A percentile compares a stretch with the other conserved stretches of the same genome.
phyloP scores from a whole-genome alignment of 64 coral and sea anemone genomes.

The Orbicella faveolata region DNA sequence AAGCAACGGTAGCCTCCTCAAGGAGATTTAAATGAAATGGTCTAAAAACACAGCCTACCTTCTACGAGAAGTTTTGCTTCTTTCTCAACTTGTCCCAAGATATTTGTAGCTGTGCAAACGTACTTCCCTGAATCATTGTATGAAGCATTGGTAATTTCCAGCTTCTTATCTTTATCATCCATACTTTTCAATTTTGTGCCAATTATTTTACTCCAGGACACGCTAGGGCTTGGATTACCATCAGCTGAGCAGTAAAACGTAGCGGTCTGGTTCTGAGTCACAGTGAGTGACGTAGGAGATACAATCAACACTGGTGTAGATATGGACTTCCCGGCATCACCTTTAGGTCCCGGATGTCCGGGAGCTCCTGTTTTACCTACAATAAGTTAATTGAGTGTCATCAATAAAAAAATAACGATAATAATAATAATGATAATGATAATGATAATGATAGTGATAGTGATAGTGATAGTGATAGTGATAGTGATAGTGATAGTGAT shows the following conservation, averaged over 20 bases:
- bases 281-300: conserved; percentile 30
- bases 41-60: conserved; percentile 33
- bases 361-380: background rate
- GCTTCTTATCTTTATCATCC: background rate
- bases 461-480: too few relatives aligned
- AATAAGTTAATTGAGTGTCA: too few relatives aligned
- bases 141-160: background rate
- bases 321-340: conserved; percentile 24
- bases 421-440: too few relatives aligned
- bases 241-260: conserved; percentile 32
- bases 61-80: background rate
- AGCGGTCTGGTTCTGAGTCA: conserved; percentile 35
- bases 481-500: too few relatives aligned
- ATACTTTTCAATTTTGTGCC: background rate
- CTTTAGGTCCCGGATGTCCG: conserved; percentile 23
- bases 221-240: conserved; percentile 16
- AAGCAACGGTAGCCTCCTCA: too few relatives aligned
- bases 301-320: conserved; percentile 14
- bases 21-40: too few relatives aligned
- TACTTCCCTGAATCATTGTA: conserved; percentile 25
- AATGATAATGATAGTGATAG: too few relatives aligned
- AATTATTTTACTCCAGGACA: conserved; percentile 39
- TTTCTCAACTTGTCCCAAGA: background rate
- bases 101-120: too few relatives aligned
- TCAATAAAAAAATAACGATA: too few relatives aligned